Conservation (phyloP, 2,888 invertebrate species). For the Fragum sueziense region DNA sequence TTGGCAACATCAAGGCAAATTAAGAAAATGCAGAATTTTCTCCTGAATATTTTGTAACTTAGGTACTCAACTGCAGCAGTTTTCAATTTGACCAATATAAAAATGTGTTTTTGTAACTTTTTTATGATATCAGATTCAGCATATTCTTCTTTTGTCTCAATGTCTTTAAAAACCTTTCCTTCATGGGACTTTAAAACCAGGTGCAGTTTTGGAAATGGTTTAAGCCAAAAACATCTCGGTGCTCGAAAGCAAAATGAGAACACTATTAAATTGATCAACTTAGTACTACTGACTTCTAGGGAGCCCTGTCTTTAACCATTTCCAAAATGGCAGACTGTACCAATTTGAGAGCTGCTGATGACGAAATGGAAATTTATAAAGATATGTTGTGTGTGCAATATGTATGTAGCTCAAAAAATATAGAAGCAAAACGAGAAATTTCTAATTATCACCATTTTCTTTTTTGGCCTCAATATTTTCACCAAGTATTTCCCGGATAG, state of each 20-base stretch:
- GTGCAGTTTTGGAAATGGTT: no score
- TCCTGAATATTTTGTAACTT: no score
- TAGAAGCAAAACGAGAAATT: neutral
- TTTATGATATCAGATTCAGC: neutral
- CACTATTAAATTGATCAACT: no score
- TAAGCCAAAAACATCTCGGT: no score
- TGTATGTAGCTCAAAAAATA: neutral
- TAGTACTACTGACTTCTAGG: no score
- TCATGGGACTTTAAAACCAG: no score
- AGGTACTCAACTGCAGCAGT: no score
- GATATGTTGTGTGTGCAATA: no score
- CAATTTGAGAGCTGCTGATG: neutral
- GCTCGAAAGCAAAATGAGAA: no score
- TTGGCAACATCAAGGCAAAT: neutral
- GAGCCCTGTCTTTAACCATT: no score
- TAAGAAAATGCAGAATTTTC: neutral
- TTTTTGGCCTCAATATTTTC: neutral
- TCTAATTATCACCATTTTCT: neutral
- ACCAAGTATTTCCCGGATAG: no score
- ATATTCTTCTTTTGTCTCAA: neutral
- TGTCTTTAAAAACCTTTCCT: neutral
- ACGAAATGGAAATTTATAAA: neutral
- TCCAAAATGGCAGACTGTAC: neutral
- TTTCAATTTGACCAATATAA: neutral
- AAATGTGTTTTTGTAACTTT: no score